Percentiles rank a stretch among this genome's conserved stretches.
Conservation (phyloP, 2,888 invertebrate genomes). For the Mesochorus sp. region DNA sequence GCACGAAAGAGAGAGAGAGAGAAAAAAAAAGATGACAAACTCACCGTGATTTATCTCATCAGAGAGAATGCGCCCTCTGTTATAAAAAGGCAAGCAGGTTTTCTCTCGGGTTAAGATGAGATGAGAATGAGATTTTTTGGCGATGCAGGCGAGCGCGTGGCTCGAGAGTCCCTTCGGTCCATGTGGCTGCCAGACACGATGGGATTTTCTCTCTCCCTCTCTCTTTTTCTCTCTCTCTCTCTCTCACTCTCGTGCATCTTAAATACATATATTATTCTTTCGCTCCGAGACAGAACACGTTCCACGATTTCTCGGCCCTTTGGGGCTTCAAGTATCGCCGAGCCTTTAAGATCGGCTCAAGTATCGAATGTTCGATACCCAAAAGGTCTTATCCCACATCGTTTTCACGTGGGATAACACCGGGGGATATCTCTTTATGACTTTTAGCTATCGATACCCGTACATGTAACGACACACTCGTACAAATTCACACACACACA, state of each 20-base stretch:
- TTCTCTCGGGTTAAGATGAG: background rate
- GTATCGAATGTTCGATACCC: background rate
- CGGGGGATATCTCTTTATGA: background rate
- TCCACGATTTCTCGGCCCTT: constrained; percentile 49
- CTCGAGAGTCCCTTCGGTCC: constrained; percentile 17
- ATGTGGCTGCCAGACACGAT: constrained; percentile 58
- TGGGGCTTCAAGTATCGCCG: constrained; percentile 28
- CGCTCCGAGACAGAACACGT: constrained; percentile 24
- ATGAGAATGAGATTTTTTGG: constrained; percentile 29
- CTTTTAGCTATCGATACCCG: background rate
- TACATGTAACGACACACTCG: background rate
- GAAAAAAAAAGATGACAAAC: background rate
- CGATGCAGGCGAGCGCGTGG: constrained; percentile 22
- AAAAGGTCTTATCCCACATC: background rate
- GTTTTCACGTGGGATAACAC: background rate
- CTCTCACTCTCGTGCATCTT: background rate
- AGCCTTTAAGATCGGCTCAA: constrained; percentile 65
- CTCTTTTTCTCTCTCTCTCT: constrained; percentile 13
- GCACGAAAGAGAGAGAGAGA: background rate
- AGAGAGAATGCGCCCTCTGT: background rate
- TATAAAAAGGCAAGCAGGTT: background rate
- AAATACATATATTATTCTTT: constrained; percentile 21
- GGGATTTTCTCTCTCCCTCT: constrained; percentile 8
- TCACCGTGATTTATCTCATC: background rate
- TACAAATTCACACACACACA: background rate